Evolutionary conservation across 2,888 invertebrate species (phyloP).

Genomic region (Lumbricus terrestris): DNA sequence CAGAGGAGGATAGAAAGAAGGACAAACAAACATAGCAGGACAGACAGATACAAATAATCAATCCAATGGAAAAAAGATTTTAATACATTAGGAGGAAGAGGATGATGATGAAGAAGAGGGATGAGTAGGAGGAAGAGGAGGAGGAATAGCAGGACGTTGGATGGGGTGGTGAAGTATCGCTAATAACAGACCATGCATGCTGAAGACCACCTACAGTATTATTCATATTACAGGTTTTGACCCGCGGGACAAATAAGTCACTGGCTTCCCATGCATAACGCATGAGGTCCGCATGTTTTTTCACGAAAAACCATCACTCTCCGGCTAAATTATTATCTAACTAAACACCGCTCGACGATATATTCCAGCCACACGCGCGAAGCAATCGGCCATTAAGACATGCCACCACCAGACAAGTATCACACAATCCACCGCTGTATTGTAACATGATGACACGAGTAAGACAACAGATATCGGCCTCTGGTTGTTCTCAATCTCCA

Average conservation of each 20-base stretch:
- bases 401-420: neutral
- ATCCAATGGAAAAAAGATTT: neutral
- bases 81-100: neutral
- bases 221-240: neutral
- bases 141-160: neutral
- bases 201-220: constrained; percentile 3
- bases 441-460: neutral
- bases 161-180: neutral
- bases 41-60: neutral
- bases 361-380: neutral
- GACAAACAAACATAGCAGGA: neutral
- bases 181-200: neutral
- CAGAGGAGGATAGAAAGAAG: no score
- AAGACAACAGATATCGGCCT: neutral
- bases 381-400: neutral
- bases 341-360: neutral
- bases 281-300: neutral
- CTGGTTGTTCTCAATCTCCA: no score
- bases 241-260: neutral
- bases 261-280: neutral
- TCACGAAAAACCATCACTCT: neutral
- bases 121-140: neutral
- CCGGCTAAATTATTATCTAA: constrained; percentile 3
- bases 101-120: no score
- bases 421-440: neutral